Evolutionary conservation across 2,888 invertebrate genomes (phyloP).

Genomic region (Metalampra italica): DNA sequence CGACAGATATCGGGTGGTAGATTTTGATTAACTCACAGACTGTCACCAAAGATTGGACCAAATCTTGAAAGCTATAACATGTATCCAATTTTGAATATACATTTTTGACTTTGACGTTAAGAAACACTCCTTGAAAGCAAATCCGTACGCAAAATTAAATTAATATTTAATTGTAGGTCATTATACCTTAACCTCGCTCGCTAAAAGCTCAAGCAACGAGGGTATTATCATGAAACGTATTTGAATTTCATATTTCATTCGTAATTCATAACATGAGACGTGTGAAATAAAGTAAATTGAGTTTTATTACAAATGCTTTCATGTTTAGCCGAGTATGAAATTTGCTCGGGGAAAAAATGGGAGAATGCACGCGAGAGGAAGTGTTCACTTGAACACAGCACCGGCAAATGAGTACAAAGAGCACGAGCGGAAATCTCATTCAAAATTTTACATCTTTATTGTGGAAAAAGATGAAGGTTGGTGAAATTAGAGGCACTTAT

Average conservation of each 20-base stretch:
- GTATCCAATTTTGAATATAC: too few species aligned
- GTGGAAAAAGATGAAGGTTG: conserved; percentile 25
- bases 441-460: conserved; percentile 36
- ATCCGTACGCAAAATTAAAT: too few species aligned
- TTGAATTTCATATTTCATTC: conserved; percentile 32
- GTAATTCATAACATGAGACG: conserved; percentile 30
- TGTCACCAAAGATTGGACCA: too few species aligned
- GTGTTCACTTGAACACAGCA: conserved; percentile 21
- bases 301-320: conserved; percentile 35
- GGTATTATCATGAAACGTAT: conserved; percentile 22
- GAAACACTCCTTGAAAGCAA: too few species aligned
- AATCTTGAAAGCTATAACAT: too few species aligned
- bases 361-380: conserved; percentile 12
- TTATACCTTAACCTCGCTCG: neutral
- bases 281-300: conserved; percentile 35
- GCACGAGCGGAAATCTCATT: conserved; percentile 26
- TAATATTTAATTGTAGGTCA: neutral
- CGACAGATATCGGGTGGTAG: too few species aligned
- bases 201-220: conserved; percentile 2
- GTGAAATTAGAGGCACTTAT: conserved; percentile 25
- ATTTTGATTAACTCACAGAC: too few species aligned
- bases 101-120: too few species aligned
- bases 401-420: conserved; percentile 27
- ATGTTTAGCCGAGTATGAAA: conserved; percentile 30
- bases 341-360: conserved; percentile 21